Evolutionary conservation across 2,888 invertebrate genomes (phyloP), one percentile per base, ranked within the genome.

Genomic region (Sicus ferrugineus): DNA sequence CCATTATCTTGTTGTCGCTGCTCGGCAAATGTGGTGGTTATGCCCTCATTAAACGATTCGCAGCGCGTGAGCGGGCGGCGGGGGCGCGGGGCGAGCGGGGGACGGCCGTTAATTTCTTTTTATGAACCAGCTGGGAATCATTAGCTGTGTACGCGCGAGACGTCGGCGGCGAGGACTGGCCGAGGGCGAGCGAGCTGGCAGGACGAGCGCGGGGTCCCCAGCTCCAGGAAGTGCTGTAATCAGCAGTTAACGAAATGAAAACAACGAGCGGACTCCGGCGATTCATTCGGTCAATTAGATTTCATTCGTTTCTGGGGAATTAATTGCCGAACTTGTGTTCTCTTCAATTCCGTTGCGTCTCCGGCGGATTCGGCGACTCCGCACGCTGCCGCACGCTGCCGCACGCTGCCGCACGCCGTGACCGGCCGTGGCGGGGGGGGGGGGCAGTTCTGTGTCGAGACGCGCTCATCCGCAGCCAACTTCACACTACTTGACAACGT

Each of bases 61-160:
- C 80, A 78, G 64, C 70, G 72, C 21, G 19, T n/a, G 50, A 42
- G 28, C n/a, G 52, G 52, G 28, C 9, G 16, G 23, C 21, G 38
- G 58, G 58, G 61, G 50, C 46, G 42, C 65, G 72, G 62, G 74
- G 75, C 67, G 72, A 73, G 75, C 68, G 75, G 76, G 74, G 78
- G 74, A 80, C 78, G 77, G 83, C 80, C 83, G 85, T 85, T 85
- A 85, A 85, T 85, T 83, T 85, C 83, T 81, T 85, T 84, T 85
- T 85, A 85, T 85, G 85, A 85, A 85, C 84, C 84, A 83, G 84
- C 83, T 82, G 84, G 84, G 84, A 85, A 85, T 82, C 85, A 82
- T 85, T 85, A 81, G 71, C 73, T 65, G 68, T 69, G 69, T 69
- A 74, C 72, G 69, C 72, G 73, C 68, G 70, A 74, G 75, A 69